Evolutionary conservation across 1,140 invertebrate species (phyloP), one percentile per base, ranked within the genome.

Genomic region (Portunus trituberculatus): DNA sequence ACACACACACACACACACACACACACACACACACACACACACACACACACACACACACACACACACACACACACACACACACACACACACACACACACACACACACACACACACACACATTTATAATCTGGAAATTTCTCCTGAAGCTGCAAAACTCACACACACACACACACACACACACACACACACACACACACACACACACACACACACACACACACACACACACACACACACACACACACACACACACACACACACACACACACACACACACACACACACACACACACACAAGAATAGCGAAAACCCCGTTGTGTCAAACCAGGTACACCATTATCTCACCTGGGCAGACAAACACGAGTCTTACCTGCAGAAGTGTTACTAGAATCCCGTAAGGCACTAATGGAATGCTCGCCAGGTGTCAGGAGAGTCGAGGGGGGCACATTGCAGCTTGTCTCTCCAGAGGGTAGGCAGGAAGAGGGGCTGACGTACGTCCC

Each of bases 221-320:
- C 48, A 91, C 59, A 91, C 59, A 91, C 59, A 91, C 31, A 91
- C 31, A 91, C 59, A 91, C 59, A 91, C 59, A 91, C 29, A 91
- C 48, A 91, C 28, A 91, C 28, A 87, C 39, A 87, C 39, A 87
- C 39, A 87, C 32, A 88, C 45, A 88, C 45, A 88, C 45, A 88
- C 45, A 88, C 45, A 88, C 45, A 88, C 45, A 88, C 45, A 88
- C 45, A 88, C 45, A 88, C 45, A 88, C 45, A 32, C 20, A 88
- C 45, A 88, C 45, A 91, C 48, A 91, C 48, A 45, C 39, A 52
- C 48, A 29, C 20, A 28, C 7, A n/a, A 20, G 25, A 76, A 76
- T n/a, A 76, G n/a, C 67, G 20, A 76, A 76, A 76, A 76, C 67
- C 67, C 67, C 67, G 67, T 7, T 76, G 6, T n/a, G 4, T 76